These are phyloP conservation scores for Drosophila meridionalis DNA, from an alignment of 2,888 invertebrate genomes.

Conservation along the genomic window DNA sequence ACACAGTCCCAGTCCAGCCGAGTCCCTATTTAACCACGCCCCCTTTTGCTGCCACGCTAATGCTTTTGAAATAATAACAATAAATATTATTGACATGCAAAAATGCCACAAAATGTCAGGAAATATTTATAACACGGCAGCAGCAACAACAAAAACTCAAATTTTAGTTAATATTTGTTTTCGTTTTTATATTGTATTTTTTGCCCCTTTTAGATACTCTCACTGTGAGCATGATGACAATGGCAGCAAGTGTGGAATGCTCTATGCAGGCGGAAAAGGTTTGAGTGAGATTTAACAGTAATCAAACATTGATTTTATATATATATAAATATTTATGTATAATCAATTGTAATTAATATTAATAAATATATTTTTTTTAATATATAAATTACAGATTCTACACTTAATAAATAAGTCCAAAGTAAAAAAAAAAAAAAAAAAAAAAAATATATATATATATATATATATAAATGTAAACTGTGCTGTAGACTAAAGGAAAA, in stretches of 20 bases:
- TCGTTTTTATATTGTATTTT: background rate
- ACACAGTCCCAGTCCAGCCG: background rate
- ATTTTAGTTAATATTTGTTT: slow-evolving; percentile 54
- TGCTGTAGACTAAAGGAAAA: no score
- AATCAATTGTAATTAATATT: no score
- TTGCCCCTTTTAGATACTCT: background rate
- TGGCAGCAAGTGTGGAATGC: background rate
- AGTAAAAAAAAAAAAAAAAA: no score
- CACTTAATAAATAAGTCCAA: no score
- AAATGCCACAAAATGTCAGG: slow-evolving; percentile 65
- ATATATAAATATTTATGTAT: no score
- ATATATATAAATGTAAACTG: no score
- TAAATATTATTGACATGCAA: slow-evolving; percentile 76
- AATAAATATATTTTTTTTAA: no score
- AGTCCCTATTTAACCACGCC: background rate
- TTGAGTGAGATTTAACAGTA: no score
- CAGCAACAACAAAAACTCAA: slow-evolving; percentile 9
- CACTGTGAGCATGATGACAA: background rate
- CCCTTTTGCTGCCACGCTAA: slow-evolving; percentile 29
- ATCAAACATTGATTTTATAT: no score
- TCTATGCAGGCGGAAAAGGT: no score
- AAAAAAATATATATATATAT: no score
- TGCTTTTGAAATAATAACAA: slow-evolving; percentile 70
- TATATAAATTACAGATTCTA: no score
- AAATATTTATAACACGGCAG: slow-evolving; percentile 64